Base-by-base conservation (phyloP, 2,888 invertebrate genomes). In the Margaritifera margaritifera region DNA sequence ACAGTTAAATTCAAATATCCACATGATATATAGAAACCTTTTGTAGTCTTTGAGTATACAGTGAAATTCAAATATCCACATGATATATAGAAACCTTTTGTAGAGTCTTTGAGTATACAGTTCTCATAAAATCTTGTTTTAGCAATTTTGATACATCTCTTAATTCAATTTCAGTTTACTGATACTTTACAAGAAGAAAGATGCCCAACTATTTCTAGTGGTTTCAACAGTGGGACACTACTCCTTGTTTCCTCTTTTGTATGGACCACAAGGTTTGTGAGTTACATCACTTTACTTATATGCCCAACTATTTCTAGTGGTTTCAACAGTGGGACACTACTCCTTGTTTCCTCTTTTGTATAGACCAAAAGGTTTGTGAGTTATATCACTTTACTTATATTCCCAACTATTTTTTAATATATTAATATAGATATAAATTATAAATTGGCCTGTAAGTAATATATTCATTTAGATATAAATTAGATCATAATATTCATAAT, bases 321-420 rank as follows among this genome's bases (percentile, higher is more conserved):
- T 98, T 62, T 93, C 95, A 57, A 62, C 11, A n/a, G 15, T 42
- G 11, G 42, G 42, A 42, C 42, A 42, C 31, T 96, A 95, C 86
- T 96, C 98, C 0, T 90, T 99, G 15, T 95, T 98, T 84, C 99
- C 99, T 0, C 91, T 99, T 63, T 92, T 99, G 4, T 96, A 94
- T 87, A 94, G 94, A 54, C 84, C 83, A 66, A 86, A 90, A 81
- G 89, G 89, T 89, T 74, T 80, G 82, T 69, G 53, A 20, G 42
- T 20, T 22, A 52, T 53, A 54, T 22, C 50, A 8, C 51, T 42
- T 31, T 27, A 51, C 61, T 22, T 31, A 27, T 18, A 42, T 50
- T 95, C 95, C 3, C 93, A 92, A 86, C 89, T 93, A 55, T 96
- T 94, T 81, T n/a, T n/a, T 42, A 42, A 42, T 42, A 15, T 42